phyloP scores from a whole-genome alignment of 1,140 invertebrate genomes.

The Heliconius nattereri region DNA sequence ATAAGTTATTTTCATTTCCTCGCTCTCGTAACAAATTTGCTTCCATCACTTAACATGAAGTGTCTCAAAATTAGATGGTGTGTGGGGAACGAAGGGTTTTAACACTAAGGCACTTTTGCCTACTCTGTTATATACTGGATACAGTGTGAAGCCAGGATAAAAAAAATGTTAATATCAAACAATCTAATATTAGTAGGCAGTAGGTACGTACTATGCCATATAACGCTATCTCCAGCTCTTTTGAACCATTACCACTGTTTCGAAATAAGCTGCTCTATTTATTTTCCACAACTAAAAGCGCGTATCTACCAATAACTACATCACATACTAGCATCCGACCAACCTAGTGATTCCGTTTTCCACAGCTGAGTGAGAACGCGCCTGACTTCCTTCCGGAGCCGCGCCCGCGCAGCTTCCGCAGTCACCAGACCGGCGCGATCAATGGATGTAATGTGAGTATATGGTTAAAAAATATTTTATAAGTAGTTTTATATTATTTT shows the following conservation, averaged over 20 bases:
- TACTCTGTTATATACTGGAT: too few species aligned
- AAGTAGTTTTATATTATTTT: not conserved
- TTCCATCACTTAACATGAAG: not conserved
- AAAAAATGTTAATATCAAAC: too few species aligned
- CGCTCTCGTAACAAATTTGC: not conserved
- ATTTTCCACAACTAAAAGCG: slow-evolving; percentile 24
- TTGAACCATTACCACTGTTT: slow-evolving; percentile 17
- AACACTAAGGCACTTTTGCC: too few species aligned
- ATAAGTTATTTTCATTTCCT: not conserved
- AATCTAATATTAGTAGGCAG: not conserved
- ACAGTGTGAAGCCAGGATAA: too few species aligned
- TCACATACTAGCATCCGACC: slow-evolving; percentile 42
- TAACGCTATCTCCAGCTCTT: slow-evolving; percentile 1
- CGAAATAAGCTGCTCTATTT: slow-evolving; percentile 34
- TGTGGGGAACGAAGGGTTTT: too few species aligned
- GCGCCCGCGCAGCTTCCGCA: slow-evolving; percentile 78
- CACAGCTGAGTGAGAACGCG: slow-evolving; percentile 76
- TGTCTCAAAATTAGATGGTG: not conserved
- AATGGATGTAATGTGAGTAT: slow-evolving; percentile 43
- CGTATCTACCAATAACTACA: slow-evolving; percentile 16
- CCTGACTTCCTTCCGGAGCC: slow-evolving; percentile 78
- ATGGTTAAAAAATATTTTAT: slow-evolving; percentile 9
- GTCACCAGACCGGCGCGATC: slow-evolving; percentile 62
- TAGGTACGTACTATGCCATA: not conserved
- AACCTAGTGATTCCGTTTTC: slow-evolving; percentile 74